Evolutionary conservation across 1,140 invertebrate genomes (phyloP), one percentile per base, ranked within the genome.

Genomic region (Zaprionus taronus): DNA sequence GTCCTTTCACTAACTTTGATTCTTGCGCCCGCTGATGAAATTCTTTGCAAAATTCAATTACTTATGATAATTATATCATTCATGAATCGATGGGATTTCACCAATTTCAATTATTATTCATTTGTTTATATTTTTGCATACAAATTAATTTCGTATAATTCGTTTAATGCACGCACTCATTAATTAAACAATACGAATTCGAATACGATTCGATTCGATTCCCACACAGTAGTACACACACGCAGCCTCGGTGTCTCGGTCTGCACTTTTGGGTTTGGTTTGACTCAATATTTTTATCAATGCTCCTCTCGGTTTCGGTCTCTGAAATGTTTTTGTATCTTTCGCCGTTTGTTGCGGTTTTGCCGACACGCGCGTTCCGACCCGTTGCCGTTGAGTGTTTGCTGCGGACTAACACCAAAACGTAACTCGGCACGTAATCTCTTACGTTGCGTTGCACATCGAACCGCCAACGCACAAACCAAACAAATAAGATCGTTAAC

Each of bases 301-400:
- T 61, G 69, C 76, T 83, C 44, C 56, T 68, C 51, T 66, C 44
- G 47, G 70, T 72, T 81, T 78, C 68, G 67, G 72, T 82, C 80
- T 82, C 68, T 74, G 49, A 79, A 72, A 79, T 73, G 47, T 73
- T 68, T 73, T 69, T 74, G 58, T 70, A 62, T 62, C 60, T 75
- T 58, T 75, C 58, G 66, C 51, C 67, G 67, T 44, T 64, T 62
- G 9, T 75, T 85, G 63, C 67, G 64, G 71, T 72, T 74, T 85
- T 76, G 71, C 71, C 82, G 79, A 85, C 72, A 85, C 66, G 77
- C 75, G 74, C 82, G 75, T 55, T 70, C 63, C 72, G 81, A 81
- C 72, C 78, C 80, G 80, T 83, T 79, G 74, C 74, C 70, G 74
- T 84, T 72, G 77, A 83, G 64, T 83, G 81, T 78, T 77, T 74